A percentile compares a stretch with the other conserved stretches of the same genome.
These are phyloP conservation scores for Halichondria panicea DNA, from an alignment of 37 sponge, comb jelly and placozoan species.

Conservation along the genomic window DNA sequence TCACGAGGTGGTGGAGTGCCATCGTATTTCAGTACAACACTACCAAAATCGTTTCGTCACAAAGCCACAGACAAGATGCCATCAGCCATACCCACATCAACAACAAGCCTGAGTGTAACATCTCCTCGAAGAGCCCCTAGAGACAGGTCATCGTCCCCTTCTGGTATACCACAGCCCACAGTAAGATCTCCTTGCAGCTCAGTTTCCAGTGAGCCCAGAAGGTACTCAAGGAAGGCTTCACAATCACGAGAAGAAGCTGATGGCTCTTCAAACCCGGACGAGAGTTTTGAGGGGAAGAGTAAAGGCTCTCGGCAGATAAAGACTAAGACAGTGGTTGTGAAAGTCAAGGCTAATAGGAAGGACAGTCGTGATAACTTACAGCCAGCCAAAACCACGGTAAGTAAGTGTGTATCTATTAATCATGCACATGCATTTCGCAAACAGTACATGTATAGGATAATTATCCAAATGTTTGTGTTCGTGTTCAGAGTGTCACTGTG, in stretches of 20 bases:
- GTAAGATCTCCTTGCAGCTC: neutral
- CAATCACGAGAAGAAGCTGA: constrained; percentile 6
- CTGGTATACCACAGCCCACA: neutral
- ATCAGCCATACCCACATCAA: neutral
- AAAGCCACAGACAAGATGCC: neutral
- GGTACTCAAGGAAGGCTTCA: neutral
- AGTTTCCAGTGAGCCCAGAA: too few relatives aligned
- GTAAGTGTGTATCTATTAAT: neutral
- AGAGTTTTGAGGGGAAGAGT: neutral
- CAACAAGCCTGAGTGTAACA: neutral
- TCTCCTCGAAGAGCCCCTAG: neutral
- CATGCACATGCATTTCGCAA: neutral
- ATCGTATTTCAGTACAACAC: constrained; percentile 32
- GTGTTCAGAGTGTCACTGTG: too few relatives aligned
- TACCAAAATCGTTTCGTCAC: constrained; percentile 35
- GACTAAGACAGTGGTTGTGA: neutral
- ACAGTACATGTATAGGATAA: neutral
- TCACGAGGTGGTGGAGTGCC: constrained; percentile 39
- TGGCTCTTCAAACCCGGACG: constrained; percentile 7
- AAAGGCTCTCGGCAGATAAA: neutral
- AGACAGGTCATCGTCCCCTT: neutral
- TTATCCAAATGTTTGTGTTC: too few relatives aligned
- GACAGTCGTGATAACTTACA: neutral
- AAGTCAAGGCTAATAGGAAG: neutral
- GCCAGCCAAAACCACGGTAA: neutral